phyloP scores from a whole-genome alignment of 2,113 vertebrate genomes.

The Oncorhynchus tshawytscha region DNA sequence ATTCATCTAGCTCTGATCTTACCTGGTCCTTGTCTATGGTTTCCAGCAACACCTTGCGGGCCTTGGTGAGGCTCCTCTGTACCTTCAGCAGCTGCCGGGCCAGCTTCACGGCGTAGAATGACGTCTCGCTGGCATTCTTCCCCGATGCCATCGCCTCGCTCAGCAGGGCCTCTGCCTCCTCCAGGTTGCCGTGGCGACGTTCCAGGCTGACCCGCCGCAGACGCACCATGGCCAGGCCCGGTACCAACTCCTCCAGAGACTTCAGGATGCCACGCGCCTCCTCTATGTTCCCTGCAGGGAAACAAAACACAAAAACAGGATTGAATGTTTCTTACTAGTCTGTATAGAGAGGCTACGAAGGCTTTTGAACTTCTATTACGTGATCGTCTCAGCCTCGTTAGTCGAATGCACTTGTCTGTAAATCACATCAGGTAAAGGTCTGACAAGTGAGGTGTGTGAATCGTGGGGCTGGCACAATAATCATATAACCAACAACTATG shows the following conservation, averaged over 20 bases:
- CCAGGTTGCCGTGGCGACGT: slow-evolving; percentile 91
- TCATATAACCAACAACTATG: too few relatives aligned
- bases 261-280: slow-evolving; percentile 91
- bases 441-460: too few relatives aligned
- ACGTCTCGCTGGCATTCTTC: slow-evolving; percentile 79
- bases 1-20: slow-evolving; percentile 19
- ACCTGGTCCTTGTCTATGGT: slow-evolving; percentile 94
- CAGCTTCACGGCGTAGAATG: slow-evolving; percentile 93
- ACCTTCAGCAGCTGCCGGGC: slow-evolving; percentile 90
- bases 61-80: slow-evolving; percentile 86
- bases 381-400: too few relatives aligned
- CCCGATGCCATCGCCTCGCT: slow-evolving; percentile 86
- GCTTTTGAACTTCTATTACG: too few relatives aligned
- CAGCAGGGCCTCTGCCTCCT: slow-evolving; percentile 86
- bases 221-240: slow-evolving; percentile 91
- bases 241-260: slow-evolving; percentile 81
- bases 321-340: background rate
- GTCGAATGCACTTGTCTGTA: too few relatives aligned
- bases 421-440: too few relatives aligned
- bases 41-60: slow-evolving; percentile 90
- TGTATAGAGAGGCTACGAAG: too few relatives aligned
- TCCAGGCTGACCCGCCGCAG: slow-evolving; percentile 93
- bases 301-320: background rate
- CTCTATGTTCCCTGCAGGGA: slow-evolving; percentile 80
- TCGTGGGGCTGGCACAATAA: too few relatives aligned